phyloP scores from a whole-genome alignment of 2,888 invertebrate species.

The Napeogenes inachia region DNA sequence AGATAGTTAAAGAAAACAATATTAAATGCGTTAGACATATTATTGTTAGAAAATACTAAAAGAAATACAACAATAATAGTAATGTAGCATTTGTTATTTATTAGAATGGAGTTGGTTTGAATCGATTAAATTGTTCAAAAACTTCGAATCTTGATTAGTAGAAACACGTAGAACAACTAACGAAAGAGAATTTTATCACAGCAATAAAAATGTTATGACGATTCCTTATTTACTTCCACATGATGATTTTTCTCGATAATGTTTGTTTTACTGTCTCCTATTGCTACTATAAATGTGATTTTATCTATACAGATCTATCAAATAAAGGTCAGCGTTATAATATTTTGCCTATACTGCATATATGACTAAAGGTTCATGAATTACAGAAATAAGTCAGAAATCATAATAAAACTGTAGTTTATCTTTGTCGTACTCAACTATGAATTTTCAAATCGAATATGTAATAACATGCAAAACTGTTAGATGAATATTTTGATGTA shows the following conservation, averaged over 20 bases:
- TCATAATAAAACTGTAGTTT: too few species aligned
- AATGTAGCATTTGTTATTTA: neutral
- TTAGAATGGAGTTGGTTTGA: conserved; percentile 4
- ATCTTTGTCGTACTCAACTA: too few species aligned
- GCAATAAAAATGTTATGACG: conserved; percentile 43
- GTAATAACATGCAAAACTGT: too few species aligned
- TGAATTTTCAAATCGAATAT: too few species aligned
- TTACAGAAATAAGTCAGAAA: neutral
- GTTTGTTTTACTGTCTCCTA: conserved; percentile 40
- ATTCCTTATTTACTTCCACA: conserved; percentile 43
- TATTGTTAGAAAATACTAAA: neutral
- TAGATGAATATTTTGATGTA: too few species aligned
- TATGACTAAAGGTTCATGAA: neutral
- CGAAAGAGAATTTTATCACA: conserved; percentile 40
- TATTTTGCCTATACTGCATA: neutral
- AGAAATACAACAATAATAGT: neutral
- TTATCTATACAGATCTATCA: conserved; percentile 21
- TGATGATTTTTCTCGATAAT: conserved; percentile 38
- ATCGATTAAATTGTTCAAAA: neutral
- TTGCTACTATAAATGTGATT: conserved; percentile 33
- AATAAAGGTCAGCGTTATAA: conserved; percentile 8
- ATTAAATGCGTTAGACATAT: too few species aligned
- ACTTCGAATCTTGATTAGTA: conserved; percentile 23
- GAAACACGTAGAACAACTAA: conserved; percentile 21
- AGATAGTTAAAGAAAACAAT: too few species aligned